Conservation (phyloP, 2,888 invertebrate genomes). For the Sepioteuthis lessoniana region DNA sequence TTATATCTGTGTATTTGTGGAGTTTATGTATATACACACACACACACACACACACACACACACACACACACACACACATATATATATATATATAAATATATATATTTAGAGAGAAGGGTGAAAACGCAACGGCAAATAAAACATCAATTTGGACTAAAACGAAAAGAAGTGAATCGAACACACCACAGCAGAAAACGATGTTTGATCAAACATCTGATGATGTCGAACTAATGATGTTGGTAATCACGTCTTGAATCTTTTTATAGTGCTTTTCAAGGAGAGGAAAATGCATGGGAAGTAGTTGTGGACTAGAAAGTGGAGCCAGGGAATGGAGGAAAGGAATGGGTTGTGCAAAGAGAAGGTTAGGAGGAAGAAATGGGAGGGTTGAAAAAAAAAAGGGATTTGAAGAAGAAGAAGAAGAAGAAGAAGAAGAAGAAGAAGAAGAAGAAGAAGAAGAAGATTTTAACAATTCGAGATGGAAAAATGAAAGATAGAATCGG, state of each 20-base stretch:
- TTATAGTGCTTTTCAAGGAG: background rate
- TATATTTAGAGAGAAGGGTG: too few species aligned
- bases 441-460: too few species aligned
- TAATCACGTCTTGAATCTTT: background rate
- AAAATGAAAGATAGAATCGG: too few species aligned
- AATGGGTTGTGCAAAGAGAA: background rate
- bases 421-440: too few species aligned
- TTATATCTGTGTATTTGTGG: background rate
- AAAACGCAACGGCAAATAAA: background rate
- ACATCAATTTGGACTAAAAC: background rate
- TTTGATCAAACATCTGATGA: conserved; percentile 8
- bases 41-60: too few species aligned
- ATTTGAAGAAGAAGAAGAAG: too few species aligned
- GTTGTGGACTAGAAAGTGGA: background rate
- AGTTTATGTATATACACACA: too few species aligned
- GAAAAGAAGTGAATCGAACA: background rate
- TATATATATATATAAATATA: too few species aligned
- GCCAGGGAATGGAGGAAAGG: too few species aligned
- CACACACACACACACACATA: too few species aligned
- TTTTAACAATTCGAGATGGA: too few species aligned
- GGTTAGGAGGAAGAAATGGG: background rate
- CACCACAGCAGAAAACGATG: background rate
- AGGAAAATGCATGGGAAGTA: background rate
- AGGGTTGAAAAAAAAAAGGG: too few species aligned
- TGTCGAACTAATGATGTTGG: conserved; percentile 9